phyloP scores from a whole-genome alignment of 2,797 vertebrate genomes.

The Mus caroli region DNA sequence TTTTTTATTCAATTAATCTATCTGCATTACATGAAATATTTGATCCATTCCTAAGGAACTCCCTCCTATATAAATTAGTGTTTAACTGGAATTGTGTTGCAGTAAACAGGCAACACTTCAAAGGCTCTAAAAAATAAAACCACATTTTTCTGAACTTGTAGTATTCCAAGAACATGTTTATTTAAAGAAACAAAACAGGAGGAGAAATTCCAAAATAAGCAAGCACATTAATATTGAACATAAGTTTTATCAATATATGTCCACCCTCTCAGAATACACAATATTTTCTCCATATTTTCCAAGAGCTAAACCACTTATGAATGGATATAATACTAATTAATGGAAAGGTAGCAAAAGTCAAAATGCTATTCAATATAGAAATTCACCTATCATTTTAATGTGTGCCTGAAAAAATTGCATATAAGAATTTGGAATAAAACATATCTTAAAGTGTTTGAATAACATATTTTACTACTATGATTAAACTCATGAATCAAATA shows the following conservation, averaged over 20 bases:
- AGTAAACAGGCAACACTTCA: neutral
- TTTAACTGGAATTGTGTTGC: neutral
- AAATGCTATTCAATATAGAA: neutral
- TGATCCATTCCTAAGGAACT: constrained; percentile 16
- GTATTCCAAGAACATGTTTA: neutral
- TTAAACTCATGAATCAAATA: neutral
- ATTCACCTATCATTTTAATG: neutral
- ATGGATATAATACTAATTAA: constrained; percentile 13
- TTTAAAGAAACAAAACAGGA: neutral
- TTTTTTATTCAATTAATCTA: neutral
- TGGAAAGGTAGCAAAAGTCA: neutral
- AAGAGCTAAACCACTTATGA: neutral
- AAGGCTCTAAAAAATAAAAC: neutral
- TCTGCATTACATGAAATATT: neutral
- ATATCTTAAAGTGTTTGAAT: neutral
- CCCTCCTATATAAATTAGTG: neutral
- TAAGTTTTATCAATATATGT: neutral
- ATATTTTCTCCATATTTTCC: constrained; percentile 50
- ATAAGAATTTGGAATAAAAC: neutral
- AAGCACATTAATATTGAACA: neutral
- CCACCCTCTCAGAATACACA: neutral
- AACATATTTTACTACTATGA: constrained; percentile 10
- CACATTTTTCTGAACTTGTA: neutral
- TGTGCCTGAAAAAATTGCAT: neutral
- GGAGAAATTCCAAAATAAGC: neutral